Percentiles rank a stretch among this genome's conserved stretches.
phyloP scores from a whole-genome alignment of 1,140 invertebrate species.

The Chrysoperla carnea region DNA sequence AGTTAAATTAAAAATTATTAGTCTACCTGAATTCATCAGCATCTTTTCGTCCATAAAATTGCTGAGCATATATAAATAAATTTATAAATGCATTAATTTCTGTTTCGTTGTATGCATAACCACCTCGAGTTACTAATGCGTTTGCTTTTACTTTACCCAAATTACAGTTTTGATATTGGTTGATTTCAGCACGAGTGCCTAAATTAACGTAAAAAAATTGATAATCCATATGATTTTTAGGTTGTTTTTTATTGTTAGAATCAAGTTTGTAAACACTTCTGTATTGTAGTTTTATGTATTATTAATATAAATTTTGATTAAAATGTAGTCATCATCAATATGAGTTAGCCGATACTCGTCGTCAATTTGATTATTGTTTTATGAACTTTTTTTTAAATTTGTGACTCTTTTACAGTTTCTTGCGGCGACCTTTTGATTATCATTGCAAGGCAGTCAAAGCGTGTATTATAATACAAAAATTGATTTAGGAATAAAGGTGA shows the following conservation, averaged over 20 bases:
- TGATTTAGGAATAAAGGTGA: too few relatives aligned
- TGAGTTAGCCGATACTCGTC: too few relatives aligned
- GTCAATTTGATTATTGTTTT: too few relatives aligned
- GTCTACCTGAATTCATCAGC: slow-evolving; percentile 63
- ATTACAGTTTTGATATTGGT: slow-evolving; percentile 73
- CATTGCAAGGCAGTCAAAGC: too few relatives aligned
- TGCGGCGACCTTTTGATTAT: too few relatives aligned
- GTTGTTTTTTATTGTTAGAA: too few relatives aligned
- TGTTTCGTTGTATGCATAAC: slow-evolving; percentile 53
- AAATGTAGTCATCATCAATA: too few relatives aligned
- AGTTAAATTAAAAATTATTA: neutral
- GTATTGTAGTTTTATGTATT: neutral
- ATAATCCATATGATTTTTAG: neutral
- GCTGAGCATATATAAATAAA: slow-evolving; percentile 77
- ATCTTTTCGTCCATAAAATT: slow-evolving; percentile 71
- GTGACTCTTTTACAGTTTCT: too few relatives aligned
- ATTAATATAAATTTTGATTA: neutral
- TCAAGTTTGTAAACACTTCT: neutral
- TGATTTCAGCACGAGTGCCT: slow-evolving; percentile 55
- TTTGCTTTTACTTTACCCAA: slow-evolving; percentile 82
- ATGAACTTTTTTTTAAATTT: too few relatives aligned
- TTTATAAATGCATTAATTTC: slow-evolving; percentile 71
- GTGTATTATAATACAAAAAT: too few relatives aligned
- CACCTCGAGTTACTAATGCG: slow-evolving; percentile 73
- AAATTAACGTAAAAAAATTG: slow-evolving; percentile 6